These are phyloP conservation scores for Thunnus maccoyii DNA, from an alignment of 2,113 vertebrate genomes.

Conservation along the genomic window DNA sequence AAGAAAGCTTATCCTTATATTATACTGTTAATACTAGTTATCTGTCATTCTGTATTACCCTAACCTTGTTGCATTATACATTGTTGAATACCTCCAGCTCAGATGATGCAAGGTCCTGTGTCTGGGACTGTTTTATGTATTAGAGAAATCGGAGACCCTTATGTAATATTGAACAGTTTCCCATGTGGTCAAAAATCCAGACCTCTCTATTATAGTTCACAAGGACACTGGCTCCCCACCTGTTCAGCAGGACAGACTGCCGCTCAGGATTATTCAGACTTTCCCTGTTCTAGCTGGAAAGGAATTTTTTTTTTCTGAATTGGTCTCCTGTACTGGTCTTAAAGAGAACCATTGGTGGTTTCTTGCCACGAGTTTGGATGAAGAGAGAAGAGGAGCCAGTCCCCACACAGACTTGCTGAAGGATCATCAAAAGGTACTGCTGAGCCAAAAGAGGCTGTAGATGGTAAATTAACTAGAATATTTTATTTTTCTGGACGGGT, in stretches of 20 bases:
- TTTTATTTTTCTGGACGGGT: neutral
- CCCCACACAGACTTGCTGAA: conserved; percentile 3
- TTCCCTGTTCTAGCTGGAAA: conserved; percentile 38
- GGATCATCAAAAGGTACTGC: conserved; percentile 58
- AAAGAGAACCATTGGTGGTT: neutral
- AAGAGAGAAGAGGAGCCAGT: conserved; percentile 24
- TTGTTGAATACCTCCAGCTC: conserved; percentile 74
- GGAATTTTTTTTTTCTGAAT: conserved; percentile 36
- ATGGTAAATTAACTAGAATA: neutral
- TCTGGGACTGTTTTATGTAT: conserved; percentile 78
- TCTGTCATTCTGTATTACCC: conserved; percentile 6
- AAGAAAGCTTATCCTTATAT: neutral
- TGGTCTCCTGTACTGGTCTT: neutral
- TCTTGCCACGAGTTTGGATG: conserved; percentile 42
- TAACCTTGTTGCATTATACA: conserved; percentile 71
- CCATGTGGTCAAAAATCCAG: conserved; percentile 79
- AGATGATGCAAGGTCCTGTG: conserved; percentile 74
- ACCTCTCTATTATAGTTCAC: conserved; percentile 74
- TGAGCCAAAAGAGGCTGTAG: neutral
- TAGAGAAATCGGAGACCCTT: conserved; percentile 78
- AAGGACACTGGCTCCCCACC: conserved; percentile 55
- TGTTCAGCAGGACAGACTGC: conserved; percentile 39
- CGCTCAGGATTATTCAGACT: conserved; percentile 44
- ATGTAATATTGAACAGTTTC: conserved; percentile 82
- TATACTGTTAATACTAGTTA: neutral